Base-by-base conservation (phyloP, 2,113 vertebrate genomes). In the Myotis brandtii region DNA sequence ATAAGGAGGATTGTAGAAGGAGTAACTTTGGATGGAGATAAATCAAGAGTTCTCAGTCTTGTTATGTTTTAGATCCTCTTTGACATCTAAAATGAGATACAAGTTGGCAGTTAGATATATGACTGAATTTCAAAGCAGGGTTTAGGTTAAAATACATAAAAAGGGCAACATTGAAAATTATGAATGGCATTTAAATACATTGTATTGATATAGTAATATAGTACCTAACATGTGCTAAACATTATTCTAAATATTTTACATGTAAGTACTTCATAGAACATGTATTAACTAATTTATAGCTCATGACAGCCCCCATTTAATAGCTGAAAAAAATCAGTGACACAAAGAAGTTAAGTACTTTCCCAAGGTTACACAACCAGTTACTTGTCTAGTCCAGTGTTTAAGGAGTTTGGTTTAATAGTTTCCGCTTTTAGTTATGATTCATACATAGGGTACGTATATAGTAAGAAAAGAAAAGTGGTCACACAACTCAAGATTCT, bases 381-480 rank as follows among this genome's bases (percentile, higher is more conserved):
- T 67, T 59, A 67, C 27, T 32, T 92, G 48, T 3, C 54, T 79
- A 77, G 32, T 27, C 23, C 52, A 81, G 18, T 34, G 32, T 84
- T 86, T 66, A 70, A 72, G n/a, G 77, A 77, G 34, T 64, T 81
- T n/a, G 34, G 56, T 79, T 30, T 54, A 62, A 37, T 30, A 66
- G 5, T 27, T 32, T 40, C 6, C 1, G 50, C 2, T 87, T n/a
- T 72, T 85, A 75, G 77, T 54, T 30, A 21, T 59, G 23, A 77
- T 62, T 20, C 7, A 6, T 46, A n/a, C 0, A 5, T 5, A 32
- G 46, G 10, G 3, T 34, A 0, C 43, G 1, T n/a, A 27, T 4
- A 54, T 4, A 50, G 5, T 27, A 69, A 50, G 16, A 30, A 79
- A 81, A 92, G 18, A 18, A 66, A 88, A 82, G 27, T 82, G 59